Evolutionary conservation across 2,113 vertebrate genomes (phyloP), one percentile per base, ranked within the genome.

Genomic region (Vombatus ursinus): DNA sequence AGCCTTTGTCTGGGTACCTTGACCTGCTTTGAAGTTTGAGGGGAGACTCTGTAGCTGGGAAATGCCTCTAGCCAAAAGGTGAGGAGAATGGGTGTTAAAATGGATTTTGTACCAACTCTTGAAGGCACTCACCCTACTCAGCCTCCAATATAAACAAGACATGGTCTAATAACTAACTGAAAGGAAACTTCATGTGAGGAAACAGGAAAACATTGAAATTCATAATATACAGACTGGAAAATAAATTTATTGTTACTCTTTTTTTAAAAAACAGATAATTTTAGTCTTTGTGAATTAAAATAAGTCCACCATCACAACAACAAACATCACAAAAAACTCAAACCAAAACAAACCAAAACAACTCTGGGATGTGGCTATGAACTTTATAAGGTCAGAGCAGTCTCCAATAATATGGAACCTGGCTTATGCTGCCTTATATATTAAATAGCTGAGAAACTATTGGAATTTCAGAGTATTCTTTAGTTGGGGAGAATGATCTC

Each of bases 91-190:
- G 90, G 95, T 84, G 61, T 92, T 51, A 94, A 92, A 95, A 57
- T 6, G 48, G 49, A 96, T 96, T 96, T 95, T 89, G 97, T 94
- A 95, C 95, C 31, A 22, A 50, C 90, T 96, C 89, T 95, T 52
- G 89, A 94, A 96, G 95, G 91, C 93, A 93, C 91, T 57, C 96
- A 95, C 94, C 51, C 95, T 95, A 95, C 90, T 91, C 96, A 77
- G 61, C 97, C 97, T 98, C 98, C 98, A 98, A 97, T 97, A 98
- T 98, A 98, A 98, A 97, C 90, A 97, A 98, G 97, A 94, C 94
- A 52, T 95, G 77, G 53, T 93, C 97, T 97, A 98, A 96, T 97
- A 98, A 96, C 94, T 91, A 92, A 92, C 94, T 44, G 24, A 96
- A 94, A 98, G 97, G 92, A 96, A 97, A 94, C 97, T 98, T 97